Base-by-base conservation (phyloP, 2,888 invertebrate species). In the Salticus scenicus region DNA sequence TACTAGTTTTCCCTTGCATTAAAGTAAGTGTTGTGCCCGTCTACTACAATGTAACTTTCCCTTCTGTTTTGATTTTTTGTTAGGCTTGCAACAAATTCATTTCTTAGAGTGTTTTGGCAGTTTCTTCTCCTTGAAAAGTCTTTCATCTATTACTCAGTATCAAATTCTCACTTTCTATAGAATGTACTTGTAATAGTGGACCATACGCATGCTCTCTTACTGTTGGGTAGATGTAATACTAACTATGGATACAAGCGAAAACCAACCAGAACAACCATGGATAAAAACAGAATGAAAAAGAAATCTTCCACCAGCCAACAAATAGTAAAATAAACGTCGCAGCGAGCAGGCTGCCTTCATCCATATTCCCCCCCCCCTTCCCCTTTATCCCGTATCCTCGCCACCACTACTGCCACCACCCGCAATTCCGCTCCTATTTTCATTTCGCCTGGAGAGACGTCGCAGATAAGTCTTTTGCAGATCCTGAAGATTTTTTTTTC, bases 341-440 rank as follows among this genome's bases (percentile, higher is more conserved):
- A 64, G 42, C 42, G 24, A 57, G 57, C 57, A 57, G 24, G 67
- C 67, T 33, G 42, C 70, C 42, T 41, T 41, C 67, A 33, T 67
- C 67, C 42, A 28, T n/a, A 27, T 70, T 27, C 28, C 28, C 42
- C 33, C 33, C n/a, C 20, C 20, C 33, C 67, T 33, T 20, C 33
- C 20, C 28, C 30, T 28, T 30, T 14, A 20, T 14, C 24, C 64
- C 63, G 24, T 31, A 31, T 27, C 57, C 41, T n/a, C 72, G 30
- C 57, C 75, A 24, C 75, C 42, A 28, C 66, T 37, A 47, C 72
- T 14, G 14, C 67, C 66, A 8, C 41, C 17, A 24, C 47, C 71
- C 67, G 72, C 82, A 76, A 83, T 83, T 76, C 83, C 77, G 77
- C 77, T 77, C 83, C 77, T 84, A 84, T 84, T 84, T 84, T 84